Evolutionary conservation across 2,888 invertebrate genomes (phyloP).

Genomic region (Oscheius onirici): DNA sequence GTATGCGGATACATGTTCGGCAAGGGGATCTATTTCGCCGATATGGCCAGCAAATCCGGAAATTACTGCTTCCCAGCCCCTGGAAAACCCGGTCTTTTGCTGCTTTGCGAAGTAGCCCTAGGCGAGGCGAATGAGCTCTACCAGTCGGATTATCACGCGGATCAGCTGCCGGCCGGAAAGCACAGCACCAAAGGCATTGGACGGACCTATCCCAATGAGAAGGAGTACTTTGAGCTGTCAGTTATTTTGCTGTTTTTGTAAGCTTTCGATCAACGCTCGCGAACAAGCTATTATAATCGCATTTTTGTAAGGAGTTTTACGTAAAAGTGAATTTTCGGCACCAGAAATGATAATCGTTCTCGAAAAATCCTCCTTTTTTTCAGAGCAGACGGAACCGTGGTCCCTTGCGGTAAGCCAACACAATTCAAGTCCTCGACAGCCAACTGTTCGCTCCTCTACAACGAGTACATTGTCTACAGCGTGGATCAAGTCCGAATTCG

Average conservation of each 20-base stretch:
- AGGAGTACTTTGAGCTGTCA: conserved; percentile 46
- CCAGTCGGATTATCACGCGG: conserved; percentile 72
- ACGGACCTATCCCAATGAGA: conserved; percentile 71
- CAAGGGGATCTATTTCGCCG: conserved; percentile 76
- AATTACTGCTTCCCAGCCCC: conserved; percentile 74
- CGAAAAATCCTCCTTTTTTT: too few species aligned
- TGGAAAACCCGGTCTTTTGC: conserved; percentile 72
- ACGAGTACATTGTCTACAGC: conserved; percentile 76
- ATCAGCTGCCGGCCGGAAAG: conserved; percentile 68
- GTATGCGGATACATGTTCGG: conserved; percentile 74
- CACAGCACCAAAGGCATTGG: conserved; percentile 73
- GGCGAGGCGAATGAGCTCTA: conserved; percentile 72
- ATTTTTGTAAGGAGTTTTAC: too few species aligned
- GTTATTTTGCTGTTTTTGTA: too few species aligned
- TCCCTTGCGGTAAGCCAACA: conserved; percentile 73
- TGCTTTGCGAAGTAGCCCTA: conserved; percentile 69
- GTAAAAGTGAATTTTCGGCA: too few species aligned
- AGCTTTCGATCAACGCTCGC: neutral
- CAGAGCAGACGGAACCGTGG: conserved; percentile 67
- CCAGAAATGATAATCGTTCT: too few species aligned
- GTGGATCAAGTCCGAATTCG: conserved; percentile 74
- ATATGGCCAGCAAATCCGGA: conserved; percentile 75
- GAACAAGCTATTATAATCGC: neutral
- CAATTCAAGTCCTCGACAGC: conserved; percentile 68
- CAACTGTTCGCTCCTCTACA: conserved; percentile 73